Evolutionary conservation across 1,140 invertebrate genomes (phyloP), one percentile per base, ranked within the genome.

Genomic region (Caenorhabditis latens): DNA sequence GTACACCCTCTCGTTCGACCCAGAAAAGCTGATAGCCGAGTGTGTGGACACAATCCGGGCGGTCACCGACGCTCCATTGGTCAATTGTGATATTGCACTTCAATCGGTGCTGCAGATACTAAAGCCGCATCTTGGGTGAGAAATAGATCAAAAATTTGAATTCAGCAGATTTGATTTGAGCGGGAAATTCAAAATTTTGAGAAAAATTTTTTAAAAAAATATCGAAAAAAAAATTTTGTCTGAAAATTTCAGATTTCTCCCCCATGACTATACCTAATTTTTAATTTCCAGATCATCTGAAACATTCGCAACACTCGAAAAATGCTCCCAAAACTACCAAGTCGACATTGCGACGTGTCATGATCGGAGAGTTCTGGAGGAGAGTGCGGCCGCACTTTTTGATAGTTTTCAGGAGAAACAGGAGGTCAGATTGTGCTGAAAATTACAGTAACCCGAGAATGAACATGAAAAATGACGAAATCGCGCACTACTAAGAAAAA

Each of bases 321-420:
- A 50, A 43, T 43, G 32, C 19, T 13, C 67, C 8, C 24, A 61
- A 11, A 82, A n/a, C 42, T 86, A 48, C 32, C 24, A 61, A 24
- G 46, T 86, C 16, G 43, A 86, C 67, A 43, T 86, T 42, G 75
- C 82, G 42, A 83, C 71, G n/a, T 82, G 85, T 71, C 57, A 71
- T 6, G 85, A 86, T 40, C 42, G 53, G 24, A 8, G 24, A 13
- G 32, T 58, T 6, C 48, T 86, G 4, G 85, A 86, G 4, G 19
- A 50, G 21, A 9, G 43, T 4, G 53, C 48, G 32, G n/a, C 7
- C 2, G 8, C 42, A 24, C 75, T 86, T 21, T 48, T n/a, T 24
- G 85, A 21, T n/a, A 83, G 82, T 21, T 86, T 86, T 57, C 53
- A 50, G 50, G 85, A 86, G 63, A 86, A 86, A 57, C 63, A 86